Conservation (phyloP, 2,113 vertebrate genomes). For the Campylorhamphus procurvoides region DNA sequence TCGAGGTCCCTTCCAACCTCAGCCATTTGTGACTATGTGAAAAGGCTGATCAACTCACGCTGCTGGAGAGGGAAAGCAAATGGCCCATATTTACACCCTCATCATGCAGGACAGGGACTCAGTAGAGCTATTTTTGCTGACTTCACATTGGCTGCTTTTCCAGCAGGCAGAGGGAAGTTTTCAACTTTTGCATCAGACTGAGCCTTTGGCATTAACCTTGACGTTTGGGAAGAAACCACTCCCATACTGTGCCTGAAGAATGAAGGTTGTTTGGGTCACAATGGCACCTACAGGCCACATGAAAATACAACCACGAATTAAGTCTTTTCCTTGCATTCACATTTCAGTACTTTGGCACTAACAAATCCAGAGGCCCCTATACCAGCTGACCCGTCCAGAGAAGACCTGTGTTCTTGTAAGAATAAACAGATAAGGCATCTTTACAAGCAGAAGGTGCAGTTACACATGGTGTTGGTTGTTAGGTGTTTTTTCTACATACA, state of each 20-base stretch:
- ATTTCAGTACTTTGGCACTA: not conserved
- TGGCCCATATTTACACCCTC: not conserved
- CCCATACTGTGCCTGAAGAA: not conserved
- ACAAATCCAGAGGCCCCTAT: not conserved
- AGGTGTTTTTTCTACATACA: not conserved
- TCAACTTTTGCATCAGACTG: not conserved
- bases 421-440: not conserved
- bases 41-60: not conserved
- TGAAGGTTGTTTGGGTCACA: not conserved
- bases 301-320: not conserved
- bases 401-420: rapidly evolving
- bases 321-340: not conserved
- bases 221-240: not conserved
- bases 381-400: not conserved
- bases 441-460: not conserved
- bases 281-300: not conserved
- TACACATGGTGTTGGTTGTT: rapidly evolving
- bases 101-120: not conserved
- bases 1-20: not conserved
- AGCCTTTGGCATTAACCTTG: not conserved
- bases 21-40: not conserved
- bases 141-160: not conserved
- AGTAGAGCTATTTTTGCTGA: not conserved
- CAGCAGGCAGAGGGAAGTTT: not conserved
- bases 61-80: not conserved